phyloP scores from a whole-genome alignment of 1,140 invertebrate species.

The Euwallacea similis region DNA sequence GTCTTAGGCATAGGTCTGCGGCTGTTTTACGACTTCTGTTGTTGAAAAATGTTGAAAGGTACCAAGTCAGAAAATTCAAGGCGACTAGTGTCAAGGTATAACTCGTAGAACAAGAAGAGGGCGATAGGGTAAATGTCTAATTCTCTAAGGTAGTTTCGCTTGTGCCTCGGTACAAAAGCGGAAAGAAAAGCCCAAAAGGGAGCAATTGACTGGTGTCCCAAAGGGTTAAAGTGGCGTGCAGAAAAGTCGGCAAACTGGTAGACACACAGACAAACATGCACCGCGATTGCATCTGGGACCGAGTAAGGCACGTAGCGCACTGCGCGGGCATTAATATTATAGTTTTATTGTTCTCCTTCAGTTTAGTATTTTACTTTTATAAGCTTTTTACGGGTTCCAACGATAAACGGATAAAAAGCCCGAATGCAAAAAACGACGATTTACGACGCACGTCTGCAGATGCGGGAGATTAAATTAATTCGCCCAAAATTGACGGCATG shows the following conservation, averaged over 20 bases:
- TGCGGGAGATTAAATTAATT: background rate
- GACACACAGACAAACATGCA: background rate
- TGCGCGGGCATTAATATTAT: background rate
- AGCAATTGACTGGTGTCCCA: background rate
- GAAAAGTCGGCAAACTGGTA: background rate
- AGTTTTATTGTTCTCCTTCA: background rate
- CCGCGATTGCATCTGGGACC: slow-evolving; percentile 2
- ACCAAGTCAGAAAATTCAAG: no score
- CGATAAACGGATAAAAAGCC: slow-evolving; percentile 3
- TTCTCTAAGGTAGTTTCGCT: no score
- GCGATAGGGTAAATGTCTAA: no score
- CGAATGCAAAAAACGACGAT: background rate
- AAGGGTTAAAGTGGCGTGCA: slow-evolving; percentile 4
- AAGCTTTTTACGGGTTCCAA: background rate
- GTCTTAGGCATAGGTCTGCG: no score
- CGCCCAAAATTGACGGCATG: background rate
- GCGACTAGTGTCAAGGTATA: no score
- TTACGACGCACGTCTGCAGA: slow-evolving; percentile 3
- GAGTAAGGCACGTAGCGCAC: slow-evolving; percentile 1
- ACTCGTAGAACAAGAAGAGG: no score
- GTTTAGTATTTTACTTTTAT: background rate
- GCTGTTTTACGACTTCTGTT: no score
- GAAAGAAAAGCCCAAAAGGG: background rate
- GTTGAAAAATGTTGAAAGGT: no score
- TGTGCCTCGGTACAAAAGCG: no score